Base-by-base conservation (phyloP, 2,888 invertebrate species). In the Strigamia transsilvanica region DNA sequence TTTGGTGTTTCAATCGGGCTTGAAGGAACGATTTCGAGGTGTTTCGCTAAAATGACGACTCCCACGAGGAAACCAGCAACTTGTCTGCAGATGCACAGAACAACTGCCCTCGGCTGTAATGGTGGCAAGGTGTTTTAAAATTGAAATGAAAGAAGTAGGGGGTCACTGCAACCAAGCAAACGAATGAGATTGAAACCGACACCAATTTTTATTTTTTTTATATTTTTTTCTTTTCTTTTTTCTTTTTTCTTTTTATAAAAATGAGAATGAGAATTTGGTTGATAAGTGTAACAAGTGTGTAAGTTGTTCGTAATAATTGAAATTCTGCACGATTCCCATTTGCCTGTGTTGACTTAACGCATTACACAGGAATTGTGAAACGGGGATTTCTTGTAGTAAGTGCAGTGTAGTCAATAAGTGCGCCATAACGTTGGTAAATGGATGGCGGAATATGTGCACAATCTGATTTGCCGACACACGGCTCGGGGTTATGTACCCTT, bases 391-490 rank as follows among this genome's bases (percentile, higher is more conserved):
- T n/a, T 56, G 56, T 56, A 56, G 56, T 56, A 56, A 56, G 56
- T 56, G 56, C 56, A 56, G 56, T 18, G 56, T 56, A 56, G 56
- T 56, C 56, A 56, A 56, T 56, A 56, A 56, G 56, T 56, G 56
- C 56, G 56, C 56, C 56, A 56, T 56, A 56, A 56, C 56, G n/a
- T 15, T 18, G n/a, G 15, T 56, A 56, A 56, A 56, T 56, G 56
- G 56, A 56, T 56, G 56, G 18, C 56, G 56, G 56, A 56, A 56
- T 56, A 56, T 56, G 56, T 56, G 56, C 56, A 56, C 56, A 56
- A 56, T 56, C 56, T 56, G 56, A 56, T 56, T 56, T 56, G 56
- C 21, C 56, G 56, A 56, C 56, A 56, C 56, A 56, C 56, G 56
- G 56, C 56, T 56, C 56, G 56, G 18, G 56, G 56, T 56, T 56